phyloP scores from a whole-genome alignment of 2,113 vertebrate genomes.

The Plotosus lineatus region DNA sequence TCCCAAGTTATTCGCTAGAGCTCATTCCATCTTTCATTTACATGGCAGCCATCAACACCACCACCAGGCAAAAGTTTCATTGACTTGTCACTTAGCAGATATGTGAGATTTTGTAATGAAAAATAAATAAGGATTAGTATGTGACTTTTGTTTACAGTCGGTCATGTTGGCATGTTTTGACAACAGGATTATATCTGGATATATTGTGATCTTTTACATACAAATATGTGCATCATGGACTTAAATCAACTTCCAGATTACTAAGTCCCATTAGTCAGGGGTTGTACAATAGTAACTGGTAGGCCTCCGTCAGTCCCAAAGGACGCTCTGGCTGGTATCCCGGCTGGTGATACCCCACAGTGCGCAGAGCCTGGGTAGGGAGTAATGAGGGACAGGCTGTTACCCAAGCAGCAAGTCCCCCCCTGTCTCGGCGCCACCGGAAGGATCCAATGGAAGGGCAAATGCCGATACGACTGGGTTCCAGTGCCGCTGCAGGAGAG shows the following conservation, averaged over 20 bases:
- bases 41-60: constrained; percentile 35
- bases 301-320: no score
- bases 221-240: not conserved
- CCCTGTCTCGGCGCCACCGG: no score
- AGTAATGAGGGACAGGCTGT: no score
- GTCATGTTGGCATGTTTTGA: not conserved
- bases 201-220: not conserved
- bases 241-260: not conserved
- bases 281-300: not conserved
- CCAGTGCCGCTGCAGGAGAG: no score
- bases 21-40: constrained; percentile 56
- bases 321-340: no score
- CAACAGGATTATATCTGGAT: not conserved
- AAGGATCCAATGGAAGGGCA: no score
- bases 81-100: not conserved
- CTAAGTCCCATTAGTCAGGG: not conserved
- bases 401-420: no score
- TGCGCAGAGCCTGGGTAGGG: no score
- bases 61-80: constrained; percentile 18
- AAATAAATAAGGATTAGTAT: not conserved
- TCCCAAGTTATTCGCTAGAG: constrained; percentile 52
- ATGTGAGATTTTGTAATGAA: not conserved
- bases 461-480: no score
- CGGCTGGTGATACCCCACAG: no score
- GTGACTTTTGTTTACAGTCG: not conserved